These are phyloP conservation scores for Channa maculata DNA, from an alignment of 2,113 vertebrate genomes.

Conservation along the genomic window DNA sequence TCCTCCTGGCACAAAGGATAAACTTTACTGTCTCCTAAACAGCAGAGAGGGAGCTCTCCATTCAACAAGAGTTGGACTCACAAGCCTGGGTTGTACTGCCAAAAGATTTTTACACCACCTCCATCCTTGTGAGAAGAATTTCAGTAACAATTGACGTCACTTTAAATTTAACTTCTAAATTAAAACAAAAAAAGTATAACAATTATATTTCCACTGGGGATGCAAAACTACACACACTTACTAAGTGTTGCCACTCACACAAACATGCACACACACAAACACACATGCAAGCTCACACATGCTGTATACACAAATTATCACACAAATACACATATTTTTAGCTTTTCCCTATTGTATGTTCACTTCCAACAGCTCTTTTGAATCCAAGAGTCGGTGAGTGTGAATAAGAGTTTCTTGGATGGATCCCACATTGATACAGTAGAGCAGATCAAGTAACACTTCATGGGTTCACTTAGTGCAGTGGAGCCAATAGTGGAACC, in stretches of 20 bases:
- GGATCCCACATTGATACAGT: conserved; percentile 60
- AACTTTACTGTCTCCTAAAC: conserved; percentile 25
- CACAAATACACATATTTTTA: conserved; percentile 52
- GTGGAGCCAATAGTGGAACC: conserved; percentile 44
- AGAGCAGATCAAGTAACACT: conserved; percentile 47
- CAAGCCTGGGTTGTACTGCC: conserved; percentile 10
- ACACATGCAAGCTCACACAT: conserved; percentile 23
- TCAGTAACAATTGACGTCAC: conserved; percentile 41
- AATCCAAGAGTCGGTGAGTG: conserved; percentile 62
- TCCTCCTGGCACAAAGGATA: conserved; percentile 27
- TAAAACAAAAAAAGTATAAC: conserved; percentile 26
- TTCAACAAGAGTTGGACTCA: conserved; percentile 21
- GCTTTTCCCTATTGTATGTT: conserved; percentile 39
- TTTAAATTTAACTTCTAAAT: conserved; percentile 28
- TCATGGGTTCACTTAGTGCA: conserved; percentile 38
- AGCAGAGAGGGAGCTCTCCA: conserved; percentile 1
- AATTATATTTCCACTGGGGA: conserved; percentile 26
- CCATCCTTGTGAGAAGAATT: conserved; percentile 25
- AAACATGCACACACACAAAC: conserved; percentile 29
- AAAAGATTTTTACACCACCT: conserved; percentile 34
- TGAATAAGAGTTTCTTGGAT: conserved; percentile 72
- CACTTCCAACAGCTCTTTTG: conserved; percentile 47
- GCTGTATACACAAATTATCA: conserved; percentile 8
- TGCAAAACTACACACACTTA: conserved; percentile 33
- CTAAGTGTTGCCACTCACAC: conserved; percentile 27